These are phyloP conservation scores for Apantesis nais DNA, from an alignment of 2,888 invertebrate genomes.

Conservation along the genomic window DNA sequence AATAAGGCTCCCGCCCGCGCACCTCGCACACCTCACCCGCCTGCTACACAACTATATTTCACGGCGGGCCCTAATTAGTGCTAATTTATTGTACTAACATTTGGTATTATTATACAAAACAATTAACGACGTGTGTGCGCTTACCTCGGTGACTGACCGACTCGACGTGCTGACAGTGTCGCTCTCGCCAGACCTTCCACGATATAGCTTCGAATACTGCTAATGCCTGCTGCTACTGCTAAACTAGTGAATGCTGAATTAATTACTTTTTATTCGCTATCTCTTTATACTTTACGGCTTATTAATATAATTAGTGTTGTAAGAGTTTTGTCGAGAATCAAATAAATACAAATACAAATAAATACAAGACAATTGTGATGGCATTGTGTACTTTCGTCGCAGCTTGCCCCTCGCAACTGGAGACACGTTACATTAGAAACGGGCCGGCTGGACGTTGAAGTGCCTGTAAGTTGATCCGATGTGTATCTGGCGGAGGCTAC, in stretches of 20 bases:
- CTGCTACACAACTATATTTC: conserved; percentile 28
- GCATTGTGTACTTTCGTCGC: not conserved
- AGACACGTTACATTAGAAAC: not conserved
- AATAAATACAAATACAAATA: too few relatives aligned
- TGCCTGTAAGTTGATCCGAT: conserved; percentile 29
- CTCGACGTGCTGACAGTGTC: conserved; percentile 9
- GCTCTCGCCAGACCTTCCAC: not conserved
- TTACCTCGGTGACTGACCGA: conserved; percentile 18
- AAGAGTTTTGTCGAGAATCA: not conserved
- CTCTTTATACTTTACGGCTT: too few relatives aligned
- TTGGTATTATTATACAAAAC: conserved; percentile 38
- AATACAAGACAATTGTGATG: not conserved
- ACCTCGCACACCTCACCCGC: not conserved
- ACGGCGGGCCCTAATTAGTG: conserved; percentile 49
- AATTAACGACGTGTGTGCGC: conserved; percentile 32
- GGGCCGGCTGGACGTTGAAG: not conserved
- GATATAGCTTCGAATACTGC: conserved; percentile 5
- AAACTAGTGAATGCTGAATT: not conserved
- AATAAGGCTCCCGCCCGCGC: conserved; percentile 8
- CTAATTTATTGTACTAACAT: conserved; percentile 49
- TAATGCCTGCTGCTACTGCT: not conserved
- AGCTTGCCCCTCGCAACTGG: not conserved
- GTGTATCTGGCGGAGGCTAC: conserved; percentile 29
- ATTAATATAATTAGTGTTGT: conserved; percentile 1
- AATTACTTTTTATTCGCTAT: too few relatives aligned